Percentiles rank a stretch among this genome's conserved stretches.
Conservation (phyloP, 2,888 invertebrate genomes). For the Orthosia cruda region DNA sequence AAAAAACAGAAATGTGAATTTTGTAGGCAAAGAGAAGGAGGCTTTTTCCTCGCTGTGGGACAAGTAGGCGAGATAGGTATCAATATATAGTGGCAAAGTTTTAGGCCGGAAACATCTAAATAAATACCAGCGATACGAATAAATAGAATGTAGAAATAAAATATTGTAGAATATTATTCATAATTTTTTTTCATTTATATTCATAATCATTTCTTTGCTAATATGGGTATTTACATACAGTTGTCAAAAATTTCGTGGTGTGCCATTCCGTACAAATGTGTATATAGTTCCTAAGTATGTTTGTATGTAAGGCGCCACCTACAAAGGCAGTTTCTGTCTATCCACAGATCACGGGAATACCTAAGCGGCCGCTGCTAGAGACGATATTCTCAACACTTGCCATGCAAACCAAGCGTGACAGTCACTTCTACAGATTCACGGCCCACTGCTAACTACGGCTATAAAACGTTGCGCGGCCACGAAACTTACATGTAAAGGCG, state of each 20-base stretch:
- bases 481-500: background rate
- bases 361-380: background rate
- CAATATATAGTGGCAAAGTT: no score
- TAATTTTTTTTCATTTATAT: no score
- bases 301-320: conserved; percentile 10
- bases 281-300: background rate
- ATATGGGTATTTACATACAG: no score
- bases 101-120: no score
- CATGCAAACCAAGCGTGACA: background rate
- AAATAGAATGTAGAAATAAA: background rate
- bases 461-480: background rate
- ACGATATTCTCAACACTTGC: background rate
- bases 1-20: no score
- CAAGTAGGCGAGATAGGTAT: no score
- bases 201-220: no score
- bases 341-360: background rate
- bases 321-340: background rate
- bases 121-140: no score
- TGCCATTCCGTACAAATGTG: conserved; percentile 6
- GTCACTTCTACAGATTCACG: background rate
- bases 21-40: no score
- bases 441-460: background rate
- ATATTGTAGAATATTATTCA: background rate
- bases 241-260: background rate
- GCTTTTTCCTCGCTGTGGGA: no score